Percentiles rank a stretch among this genome's conserved stretches.
Evolutionary conservation across 2,797 vertebrate species (phyloP).

Genomic region (Galagoides demidoff): DNA sequence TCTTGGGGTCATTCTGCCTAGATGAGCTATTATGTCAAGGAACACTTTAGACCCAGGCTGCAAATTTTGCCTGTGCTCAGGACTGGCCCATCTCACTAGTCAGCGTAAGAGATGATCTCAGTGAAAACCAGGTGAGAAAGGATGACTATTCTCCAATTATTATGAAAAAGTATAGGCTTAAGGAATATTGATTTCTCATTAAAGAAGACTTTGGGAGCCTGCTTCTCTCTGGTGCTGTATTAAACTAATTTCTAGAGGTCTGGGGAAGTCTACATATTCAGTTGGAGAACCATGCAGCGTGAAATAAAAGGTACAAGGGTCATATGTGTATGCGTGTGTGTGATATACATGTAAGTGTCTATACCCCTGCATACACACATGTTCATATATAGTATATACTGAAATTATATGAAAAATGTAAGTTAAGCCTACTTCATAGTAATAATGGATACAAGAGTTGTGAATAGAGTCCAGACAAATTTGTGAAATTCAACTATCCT

Average conservation of each 20-base stretch:
- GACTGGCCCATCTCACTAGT: not conserved
- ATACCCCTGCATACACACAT: too few relatives aligned
- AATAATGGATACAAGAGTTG: not conserved
- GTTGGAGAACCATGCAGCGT: not conserved
- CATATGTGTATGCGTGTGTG: not conserved
- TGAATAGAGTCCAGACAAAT: not conserved
- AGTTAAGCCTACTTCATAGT: not conserved
- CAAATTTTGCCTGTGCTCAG: accelerated
- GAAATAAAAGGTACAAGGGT: not conserved
- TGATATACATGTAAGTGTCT: too few relatives aligned
- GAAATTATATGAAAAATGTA: not conserved
- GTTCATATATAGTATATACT: not conserved
- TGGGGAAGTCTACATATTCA: not conserved
- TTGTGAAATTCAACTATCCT: not conserved
- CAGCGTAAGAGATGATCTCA: not conserved
- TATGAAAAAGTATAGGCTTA: not conserved
- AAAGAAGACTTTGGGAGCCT: not conserved
- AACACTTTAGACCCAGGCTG: not conserved
- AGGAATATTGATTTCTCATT: not conserved
- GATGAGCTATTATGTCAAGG: not conserved
- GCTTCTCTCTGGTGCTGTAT: not conserved
- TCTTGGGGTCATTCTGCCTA: not conserved
- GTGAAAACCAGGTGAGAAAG: not conserved
- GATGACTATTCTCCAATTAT: not conserved
- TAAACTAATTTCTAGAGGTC: not conserved